phyloP scores from a whole-genome alignment of 2,888 invertebrate genomes.

The Drosophila limbata region DNA sequence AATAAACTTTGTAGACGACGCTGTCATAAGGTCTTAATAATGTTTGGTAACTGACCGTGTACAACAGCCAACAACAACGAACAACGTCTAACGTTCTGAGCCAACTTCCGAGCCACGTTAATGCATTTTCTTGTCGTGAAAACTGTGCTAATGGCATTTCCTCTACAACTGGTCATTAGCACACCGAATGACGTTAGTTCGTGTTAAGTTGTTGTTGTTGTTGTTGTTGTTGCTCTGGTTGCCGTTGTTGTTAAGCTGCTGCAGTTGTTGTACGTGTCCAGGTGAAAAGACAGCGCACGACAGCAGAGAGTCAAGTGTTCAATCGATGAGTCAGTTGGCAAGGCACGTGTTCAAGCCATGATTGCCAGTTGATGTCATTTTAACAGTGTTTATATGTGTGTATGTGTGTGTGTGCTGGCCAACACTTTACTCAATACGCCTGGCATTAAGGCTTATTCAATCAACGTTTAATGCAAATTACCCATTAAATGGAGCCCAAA shows the following conservation, averaged over 20 bases:
- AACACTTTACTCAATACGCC: constrained; percentile 40
- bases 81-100: constrained; percentile 13
- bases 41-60: constrained; percentile 25
- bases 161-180: constrained; percentile 65
- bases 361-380: constrained; percentile 70
- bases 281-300: constrained; percentile 32
- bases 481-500: constrained; percentile 57
- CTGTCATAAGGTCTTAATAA: constrained; percentile 42
- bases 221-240: constrained; percentile 15
- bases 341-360: constrained; percentile 60
- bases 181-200: constrained; percentile 50
- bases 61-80: neutral
- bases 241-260: constrained; percentile 25
- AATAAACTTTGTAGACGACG: constrained; percentile 55
- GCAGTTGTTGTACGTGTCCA: constrained; percentile 34
- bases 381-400: constrained; percentile 10
- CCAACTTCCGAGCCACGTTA: constrained; percentile 46
- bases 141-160: constrained; percentile 72
- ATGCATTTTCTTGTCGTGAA: constrained; percentile 65
- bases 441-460: constrained; percentile 69
- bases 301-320: constrained; percentile 26
- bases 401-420: constrained; percentile 11
- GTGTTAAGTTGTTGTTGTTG: neutral
- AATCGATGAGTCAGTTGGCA: constrained; percentile 48
- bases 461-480: constrained; percentile 68